Evolutionary conservation across 2,888 invertebrate species (phyloP).

Genomic region (Antheraea yamamai): DNA sequence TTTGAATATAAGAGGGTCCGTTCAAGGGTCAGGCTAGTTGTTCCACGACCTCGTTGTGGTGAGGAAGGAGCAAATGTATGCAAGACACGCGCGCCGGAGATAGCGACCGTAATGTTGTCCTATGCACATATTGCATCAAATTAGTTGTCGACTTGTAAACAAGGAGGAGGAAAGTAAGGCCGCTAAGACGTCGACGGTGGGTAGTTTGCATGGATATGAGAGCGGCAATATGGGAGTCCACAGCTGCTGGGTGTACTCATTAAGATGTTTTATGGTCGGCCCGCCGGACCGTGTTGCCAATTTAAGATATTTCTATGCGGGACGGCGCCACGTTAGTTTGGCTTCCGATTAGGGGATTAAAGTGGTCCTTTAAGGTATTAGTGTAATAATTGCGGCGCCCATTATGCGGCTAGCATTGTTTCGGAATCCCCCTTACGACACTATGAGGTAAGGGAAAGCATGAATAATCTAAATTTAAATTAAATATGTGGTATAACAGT

Average conservation of each 20-base stretch:
- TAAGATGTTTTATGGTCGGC: slow-evolving; percentile 83
- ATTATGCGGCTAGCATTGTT: slow-evolving; percentile 73
- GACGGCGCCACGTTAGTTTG: slow-evolving; percentile 79
- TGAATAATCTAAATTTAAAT: slow-evolving; percentile 22
- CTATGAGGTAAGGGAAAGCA: slow-evolving; percentile 19
- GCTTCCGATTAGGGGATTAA: slow-evolving; percentile 81
- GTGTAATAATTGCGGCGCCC: slow-evolving; percentile 76
- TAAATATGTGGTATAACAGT: slow-evolving; percentile 17
- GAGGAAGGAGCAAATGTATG: slow-evolving; percentile 76
- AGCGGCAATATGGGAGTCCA: slow-evolving; percentile 78
- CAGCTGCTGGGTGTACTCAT: slow-evolving; percentile 82
- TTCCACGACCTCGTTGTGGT: slow-evolving; percentile 60
- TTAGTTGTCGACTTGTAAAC: slow-evolving; percentile 82
- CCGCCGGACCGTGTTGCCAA: slow-evolving; percentile 81
- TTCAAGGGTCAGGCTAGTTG: slow-evolving; percentile 72
- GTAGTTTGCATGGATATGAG: slow-evolving; percentile 83
- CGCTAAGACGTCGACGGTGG: slow-evolving; percentile 75
- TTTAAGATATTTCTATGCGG: slow-evolving; percentile 83
- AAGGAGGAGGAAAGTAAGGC: slow-evolving; percentile 76
- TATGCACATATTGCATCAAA: slow-evolving; percentile 84
- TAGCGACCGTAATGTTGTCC: slow-evolving; percentile 80
- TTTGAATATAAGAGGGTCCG: slow-evolving; percentile 79
- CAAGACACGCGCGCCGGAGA: slow-evolving; percentile 79
- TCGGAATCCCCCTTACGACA: slow-evolving; percentile 41
- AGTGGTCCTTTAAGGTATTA: slow-evolving; percentile 79